These are phyloP conservation scores for Drosophila carrolli DNA, from an alignment of 1,140 invertebrate species.

Conservation along the genomic window DNA sequence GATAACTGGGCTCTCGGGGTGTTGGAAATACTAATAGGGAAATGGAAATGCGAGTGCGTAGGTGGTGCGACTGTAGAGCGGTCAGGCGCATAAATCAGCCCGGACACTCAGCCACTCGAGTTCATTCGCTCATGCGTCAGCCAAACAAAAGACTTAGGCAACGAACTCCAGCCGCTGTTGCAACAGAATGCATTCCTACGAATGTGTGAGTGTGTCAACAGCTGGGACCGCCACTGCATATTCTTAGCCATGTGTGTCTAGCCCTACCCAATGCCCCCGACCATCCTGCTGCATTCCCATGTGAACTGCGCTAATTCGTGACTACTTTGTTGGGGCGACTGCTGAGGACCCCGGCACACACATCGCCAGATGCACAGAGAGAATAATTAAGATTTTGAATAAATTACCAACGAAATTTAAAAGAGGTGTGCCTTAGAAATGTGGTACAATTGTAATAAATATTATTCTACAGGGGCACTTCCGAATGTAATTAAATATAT, in stretches of 20 bases:
- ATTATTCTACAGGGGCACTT: background rate
- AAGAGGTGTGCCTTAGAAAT: background rate
- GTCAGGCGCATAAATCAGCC: slow-evolving; percentile 78
- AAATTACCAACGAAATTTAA: background rate
- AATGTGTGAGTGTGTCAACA: slow-evolving; percentile 56
- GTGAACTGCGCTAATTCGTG: slow-evolving; percentile 78
- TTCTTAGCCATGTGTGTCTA: slow-evolving; percentile 63
- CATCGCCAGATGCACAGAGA: slow-evolving; percentile 12
- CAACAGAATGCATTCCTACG: slow-evolving; percentile 62
- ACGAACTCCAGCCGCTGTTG: slow-evolving; percentile 67
- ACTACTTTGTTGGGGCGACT: slow-evolving; percentile 71
- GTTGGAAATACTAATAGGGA: slow-evolving; percentile 64
- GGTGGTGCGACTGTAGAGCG: slow-evolving; percentile 51
- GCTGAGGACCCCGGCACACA: slow-evolving; percentile 35
- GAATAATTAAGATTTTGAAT: background rate
- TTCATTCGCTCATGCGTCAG: slow-evolving; percentile 74
- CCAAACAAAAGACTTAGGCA: slow-evolving; percentile 79
- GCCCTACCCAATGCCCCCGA: slow-evolving; percentile 28
- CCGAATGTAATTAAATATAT: too few relatives aligned
- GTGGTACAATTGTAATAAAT: background rate
- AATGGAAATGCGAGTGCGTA: slow-evolving; percentile 60
- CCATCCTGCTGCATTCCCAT: slow-evolving; percentile 27
- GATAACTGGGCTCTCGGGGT: slow-evolving; percentile 67
- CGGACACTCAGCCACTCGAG: slow-evolving; percentile 57
- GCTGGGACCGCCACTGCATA: slow-evolving; percentile 61